Evolutionary conservation across 2,888 invertebrate species (phyloP).

Genomic region (Xanthia icteritia): DNA sequence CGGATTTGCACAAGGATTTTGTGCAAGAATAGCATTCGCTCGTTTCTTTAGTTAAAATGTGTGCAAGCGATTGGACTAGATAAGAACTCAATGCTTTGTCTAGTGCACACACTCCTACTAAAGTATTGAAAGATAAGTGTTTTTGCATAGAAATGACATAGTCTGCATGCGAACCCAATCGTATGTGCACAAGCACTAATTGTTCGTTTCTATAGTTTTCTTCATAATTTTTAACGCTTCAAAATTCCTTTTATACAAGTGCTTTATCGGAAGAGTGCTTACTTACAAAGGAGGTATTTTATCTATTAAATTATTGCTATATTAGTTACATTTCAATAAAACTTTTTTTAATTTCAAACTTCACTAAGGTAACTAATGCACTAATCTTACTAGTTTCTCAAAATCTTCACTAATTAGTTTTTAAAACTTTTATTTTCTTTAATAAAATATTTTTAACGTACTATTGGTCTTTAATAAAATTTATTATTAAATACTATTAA

Average conservation of each 20-base stretch:
- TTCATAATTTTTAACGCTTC: conserved; percentile 59
- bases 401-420: conserved; percentile 76
- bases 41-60: not conserved
- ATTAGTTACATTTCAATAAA: conserved; percentile 67
- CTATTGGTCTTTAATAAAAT: conserved; percentile 89
- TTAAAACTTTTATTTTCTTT: conserved; percentile 78
- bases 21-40: not conserved
- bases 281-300: conserved; percentile 75
- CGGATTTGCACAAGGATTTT: conserved; percentile 8
- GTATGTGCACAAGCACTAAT: conserved; percentile 22
- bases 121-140: not conserved
- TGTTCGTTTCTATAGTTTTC: conserved; percentile 39
- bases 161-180: not conserved
- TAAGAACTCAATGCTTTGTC: not conserved
- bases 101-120: not conserved
- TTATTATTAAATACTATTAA: conserved; percentile 73
- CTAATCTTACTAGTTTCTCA: conserved; percentile 80
- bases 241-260: conserved; percentile 66
- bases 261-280: conserved; percentile 79
- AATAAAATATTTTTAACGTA: conserved; percentile 84
- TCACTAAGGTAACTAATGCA: conserved; percentile 80
- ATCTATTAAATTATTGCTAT: conserved; percentile 83
- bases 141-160: not conserved
- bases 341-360: conserved; percentile 75
- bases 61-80: not conserved